Evolutionary conservation across 2,797 vertebrate genomes (phyloP), one percentile per base, ranked within the genome.

Genomic region (Syncerus caffer): DNA sequence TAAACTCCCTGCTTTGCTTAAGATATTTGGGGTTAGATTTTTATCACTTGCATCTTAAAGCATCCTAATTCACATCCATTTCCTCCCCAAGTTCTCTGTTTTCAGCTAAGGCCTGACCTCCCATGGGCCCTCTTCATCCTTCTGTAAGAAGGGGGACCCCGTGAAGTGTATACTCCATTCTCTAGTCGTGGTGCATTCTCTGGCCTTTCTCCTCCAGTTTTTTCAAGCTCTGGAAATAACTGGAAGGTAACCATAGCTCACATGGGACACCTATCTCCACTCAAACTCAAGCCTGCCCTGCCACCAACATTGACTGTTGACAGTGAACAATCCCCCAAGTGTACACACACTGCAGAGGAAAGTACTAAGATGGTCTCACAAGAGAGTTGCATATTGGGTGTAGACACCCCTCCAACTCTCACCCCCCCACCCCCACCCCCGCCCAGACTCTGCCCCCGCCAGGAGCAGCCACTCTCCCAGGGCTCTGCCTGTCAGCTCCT

Each of bases 401-500:
- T n/a, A 97, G 96, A 98, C 97, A 34, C n/a, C 2, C 17, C 64
- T 21, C 8, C n/a, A 67, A 34, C 64, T 67, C 64, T 67, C 64
- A 34, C 2, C 2, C 16, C 31, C 74, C 95, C 85, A 3, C 17
- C 17, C 64, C n/a, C 17, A 80, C 96, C 85, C 7, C 31, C 4
- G 1, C 97, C 93, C 14, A 17, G 89, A 93, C 84, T 64, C 95
- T 95, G 53, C 0, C 42, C 55, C 5, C 23, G 45, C 93, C 97
- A 83, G 45, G 67, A 97, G 95, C 96, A 97, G 96, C 88, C 96
- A 97, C 86, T 98, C 95, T 93, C 85, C 79, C 38, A 92, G 97
- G 93, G 85, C 85, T 89, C 97, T 74, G 96, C 85, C 87, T 97
- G 96, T 98, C 97, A 97, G 38, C 97, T 96, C 95, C 97, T 95